Evolutionary conservation across 2,113 vertebrate species (phyloP), one percentile per base, ranked within the genome.

Genomic region (Atractosteus spatula): DNA sequence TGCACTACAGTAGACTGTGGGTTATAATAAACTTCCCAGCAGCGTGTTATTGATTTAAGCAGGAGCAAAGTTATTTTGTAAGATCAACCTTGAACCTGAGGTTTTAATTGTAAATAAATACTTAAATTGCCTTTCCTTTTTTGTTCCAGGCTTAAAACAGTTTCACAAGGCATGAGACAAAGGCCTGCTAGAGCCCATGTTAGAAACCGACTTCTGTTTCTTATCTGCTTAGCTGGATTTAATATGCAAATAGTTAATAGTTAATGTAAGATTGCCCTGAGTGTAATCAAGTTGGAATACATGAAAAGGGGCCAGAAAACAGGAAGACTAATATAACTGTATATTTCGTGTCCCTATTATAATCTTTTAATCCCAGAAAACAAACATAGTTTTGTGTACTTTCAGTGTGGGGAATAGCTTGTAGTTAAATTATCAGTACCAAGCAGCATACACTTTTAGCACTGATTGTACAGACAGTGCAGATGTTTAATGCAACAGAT

Each of bases 341-440:
- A 81, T 59, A 76, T 84, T 85, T 87, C 80, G 78, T 81, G 78
- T 83, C 84, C 77, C 77, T 81, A 73, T 78, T 74, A 80, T 90
- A 89, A 89, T 85, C 87, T 89, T 87, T 89, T 89, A 91, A 91
- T 92, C 89, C 86, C 69, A 81, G 86, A 88, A 89, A 89, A 87
- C 89, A 89, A 56, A 85, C 88, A 87, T 87, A 83, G 78, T 76
- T 86, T 86, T 90, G 88, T 89, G 82, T 87, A 84, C 83, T 82
- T 79, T 85, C 84, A 87, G 77, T 68, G 88, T 81, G 81, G 81
- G 85, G 85, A 83, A 86, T 89, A 85, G 88, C 88, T 91, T 88
- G 88, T 69, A 57, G 43, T 63, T 84, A 84, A 83, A 89, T 89
- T 87, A 89, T 89, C 88, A 80, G 81, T 84, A 79, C 84, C 86